Evolutionary conservation across 2,888 invertebrate species (phyloP).

Genomic region (Ophion obscuratus): DNA sequence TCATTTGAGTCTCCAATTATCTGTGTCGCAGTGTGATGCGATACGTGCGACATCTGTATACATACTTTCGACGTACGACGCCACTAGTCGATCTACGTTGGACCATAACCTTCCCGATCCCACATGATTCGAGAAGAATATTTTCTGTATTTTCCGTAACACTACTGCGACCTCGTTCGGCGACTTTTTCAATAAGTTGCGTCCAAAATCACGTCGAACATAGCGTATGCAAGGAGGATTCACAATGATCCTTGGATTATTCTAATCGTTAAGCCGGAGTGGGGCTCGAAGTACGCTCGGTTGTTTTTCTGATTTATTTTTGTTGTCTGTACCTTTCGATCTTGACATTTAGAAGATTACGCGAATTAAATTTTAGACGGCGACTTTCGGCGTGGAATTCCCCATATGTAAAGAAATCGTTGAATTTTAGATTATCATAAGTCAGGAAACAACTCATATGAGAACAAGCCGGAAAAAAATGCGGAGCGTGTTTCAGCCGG

Average conservation of each 20-base stretch:
- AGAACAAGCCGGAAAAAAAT: background rate
- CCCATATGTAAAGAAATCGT: background rate
- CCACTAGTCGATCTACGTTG: background rate
- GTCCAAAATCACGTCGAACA: background rate
- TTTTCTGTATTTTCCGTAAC: background rate
- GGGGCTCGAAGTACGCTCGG: background rate
- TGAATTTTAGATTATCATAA: background rate
- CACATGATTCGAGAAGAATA: background rate
- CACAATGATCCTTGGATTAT: background rate
- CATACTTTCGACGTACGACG: conserved; percentile 9
- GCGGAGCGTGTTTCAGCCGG: background rate
- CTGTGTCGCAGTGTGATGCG: conserved; percentile 38
- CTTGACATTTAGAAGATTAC: background rate
- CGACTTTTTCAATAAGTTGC: background rate
- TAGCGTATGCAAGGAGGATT: background rate
- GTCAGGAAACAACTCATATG: background rate
- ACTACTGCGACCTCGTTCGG: background rate
- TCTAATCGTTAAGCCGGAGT: background rate
- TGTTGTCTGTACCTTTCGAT: background rate
- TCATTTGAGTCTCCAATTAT: conserved; percentile 36
- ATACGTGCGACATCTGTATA: background rate
- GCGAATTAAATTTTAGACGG: background rate
- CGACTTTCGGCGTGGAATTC: background rate
- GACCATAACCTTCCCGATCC: background rate
- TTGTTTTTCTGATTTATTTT: background rate